Base-by-base conservation (phyloP, 2,888 invertebrate genomes). In the Ormia ochracea region DNA sequence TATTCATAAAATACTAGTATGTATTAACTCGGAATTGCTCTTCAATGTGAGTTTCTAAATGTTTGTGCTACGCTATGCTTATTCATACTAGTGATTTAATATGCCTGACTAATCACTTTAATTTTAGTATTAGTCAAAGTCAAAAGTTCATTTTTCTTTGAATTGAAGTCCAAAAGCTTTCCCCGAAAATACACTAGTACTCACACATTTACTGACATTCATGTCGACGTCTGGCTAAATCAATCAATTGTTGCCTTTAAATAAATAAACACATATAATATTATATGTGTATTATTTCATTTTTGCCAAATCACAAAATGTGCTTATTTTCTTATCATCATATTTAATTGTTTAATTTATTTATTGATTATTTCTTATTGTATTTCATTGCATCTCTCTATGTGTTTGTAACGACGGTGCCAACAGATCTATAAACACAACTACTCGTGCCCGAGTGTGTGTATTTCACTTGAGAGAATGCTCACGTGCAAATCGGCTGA, bases 401-500 rank as follows among this genome's bases (percentile, higher is more conserved):
- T 14, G 38, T 14, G 14, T 38, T 21, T 26, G 38, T 21, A 48
- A 33, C 19, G 59, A 12, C 38, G 28, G 3, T 33, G 5, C 41
- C 7, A 23, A 36, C 26, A 31, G 31, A n/a, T 26, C 17, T 21
- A 41, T 38, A 45, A 28, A 38, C 28, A 48, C 43, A 41, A 17
- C 1, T 14, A 58, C 21, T 21, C 41, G 17, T 65, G 48, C 17
- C 19, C 45, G 10, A 56, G 2, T 48, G 23, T 50, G 28, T 9
- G 3, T 26, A 45, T 54, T 41, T 59, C 23, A 41, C 45, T 33
- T 9, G 58, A 69, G 3, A 56, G n/a, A 65, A 69, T 66, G 66
- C 76, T 76, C 80, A 80, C 80, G 80, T 80, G 80, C 76, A 73
- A 63, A 45, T 80, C 80, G 80, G 36, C 76, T 80, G 80, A 80